A percentile compares a stretch with the other conserved stretches of the same genome.
These are phyloP conservation scores for Caenorhabditis plicata DNA, from an alignment of 2,888 invertebrate genomes.

Conservation along the genomic window DNA sequence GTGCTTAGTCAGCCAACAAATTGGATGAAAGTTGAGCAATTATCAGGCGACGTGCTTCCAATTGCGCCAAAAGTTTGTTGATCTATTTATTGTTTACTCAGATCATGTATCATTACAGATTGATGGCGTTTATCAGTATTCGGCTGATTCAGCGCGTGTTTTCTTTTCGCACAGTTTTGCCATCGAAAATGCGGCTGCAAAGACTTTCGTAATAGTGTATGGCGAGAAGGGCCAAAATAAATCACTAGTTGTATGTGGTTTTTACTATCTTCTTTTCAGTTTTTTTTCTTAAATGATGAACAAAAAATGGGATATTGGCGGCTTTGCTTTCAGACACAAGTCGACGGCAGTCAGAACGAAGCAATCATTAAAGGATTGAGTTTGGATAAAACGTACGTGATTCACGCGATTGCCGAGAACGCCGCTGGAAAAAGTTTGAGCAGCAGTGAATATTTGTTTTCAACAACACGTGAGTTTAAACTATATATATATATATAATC, in stretches of 20 bases:
- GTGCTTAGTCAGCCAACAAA: conserved; percentile 28
- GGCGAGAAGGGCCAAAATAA: conserved; percentile 21
- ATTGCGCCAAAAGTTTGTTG: conserved; percentile 23
- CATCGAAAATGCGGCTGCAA: conserved; percentile 33
- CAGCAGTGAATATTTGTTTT: conserved; percentile 38
- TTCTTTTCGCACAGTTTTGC: conserved; percentile 39
- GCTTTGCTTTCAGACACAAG: conserved; percentile 31
- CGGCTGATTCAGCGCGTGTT: conserved; percentile 36
- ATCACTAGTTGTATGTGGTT: conserved; percentile 34
- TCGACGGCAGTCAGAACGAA: conserved; percentile 29
- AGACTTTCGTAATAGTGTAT: conserved; percentile 37
- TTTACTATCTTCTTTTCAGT: conserved; percentile 4
- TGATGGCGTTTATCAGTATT: conserved; percentile 21
- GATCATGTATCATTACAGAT: conserved; percentile 32
- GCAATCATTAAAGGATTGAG: conserved; percentile 37
- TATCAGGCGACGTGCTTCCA: conserved; percentile 33
- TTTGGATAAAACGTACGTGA: conserved; percentile 41
- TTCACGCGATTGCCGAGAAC: conserved; percentile 51
- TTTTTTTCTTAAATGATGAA: conserved; percentile 3
- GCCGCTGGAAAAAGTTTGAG: conserved; percentile 45
- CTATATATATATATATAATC: too few species aligned
- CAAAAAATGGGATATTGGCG: neutral
- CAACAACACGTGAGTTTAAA: conserved; percentile 51
- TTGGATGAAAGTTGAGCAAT: conserved; percentile 35
- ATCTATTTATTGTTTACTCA: neutral